Evolutionary conservation across 2,888 invertebrate species (phyloP).

Genomic region (Chaitophorus viminalis): DNA sequence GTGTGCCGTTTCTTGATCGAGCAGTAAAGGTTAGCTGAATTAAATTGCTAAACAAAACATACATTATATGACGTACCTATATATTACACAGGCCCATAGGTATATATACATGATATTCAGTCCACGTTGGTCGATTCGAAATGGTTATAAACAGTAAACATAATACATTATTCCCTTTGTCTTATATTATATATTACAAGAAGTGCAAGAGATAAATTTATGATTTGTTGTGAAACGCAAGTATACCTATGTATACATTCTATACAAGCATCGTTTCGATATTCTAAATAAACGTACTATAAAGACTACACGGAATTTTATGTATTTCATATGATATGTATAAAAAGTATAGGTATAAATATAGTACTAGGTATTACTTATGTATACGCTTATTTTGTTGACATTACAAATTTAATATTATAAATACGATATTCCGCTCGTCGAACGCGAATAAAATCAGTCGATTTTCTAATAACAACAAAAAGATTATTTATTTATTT

Average conservation of each 20-base stretch:
- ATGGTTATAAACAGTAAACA: too few relatives aligned
- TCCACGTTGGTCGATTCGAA: not conserved
- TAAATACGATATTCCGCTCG: not conserved
- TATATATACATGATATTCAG: not conserved
- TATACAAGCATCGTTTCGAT: not conserved
- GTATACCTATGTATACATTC: not conserved
- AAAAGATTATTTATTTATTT: too few relatives aligned
- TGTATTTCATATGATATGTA: not conserved
- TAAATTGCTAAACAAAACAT: too few relatives aligned
- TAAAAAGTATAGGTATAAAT: not conserved
- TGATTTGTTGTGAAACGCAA: not conserved
- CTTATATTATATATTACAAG: not conserved
- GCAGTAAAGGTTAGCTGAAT: too few relatives aligned
- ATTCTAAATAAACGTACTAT: not conserved
- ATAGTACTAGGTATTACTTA: too few relatives aligned
- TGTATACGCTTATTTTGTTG: not conserved
- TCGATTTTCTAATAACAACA: too few relatives aligned
- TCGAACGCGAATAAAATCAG: not conserved
- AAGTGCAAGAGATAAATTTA: not conserved
- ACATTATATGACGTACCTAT: too few relatives aligned
- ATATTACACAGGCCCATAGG: too few relatives aligned
- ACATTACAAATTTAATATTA: not conserved
- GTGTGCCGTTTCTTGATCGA: too few relatives aligned
- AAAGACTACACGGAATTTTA: not conserved
- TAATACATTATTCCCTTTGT: not conserved